These are phyloP conservation scores for Aphelocoma californica DNA, from an alignment of 2,797 vertebrate genomes.

Conservation along the genomic window DNA sequence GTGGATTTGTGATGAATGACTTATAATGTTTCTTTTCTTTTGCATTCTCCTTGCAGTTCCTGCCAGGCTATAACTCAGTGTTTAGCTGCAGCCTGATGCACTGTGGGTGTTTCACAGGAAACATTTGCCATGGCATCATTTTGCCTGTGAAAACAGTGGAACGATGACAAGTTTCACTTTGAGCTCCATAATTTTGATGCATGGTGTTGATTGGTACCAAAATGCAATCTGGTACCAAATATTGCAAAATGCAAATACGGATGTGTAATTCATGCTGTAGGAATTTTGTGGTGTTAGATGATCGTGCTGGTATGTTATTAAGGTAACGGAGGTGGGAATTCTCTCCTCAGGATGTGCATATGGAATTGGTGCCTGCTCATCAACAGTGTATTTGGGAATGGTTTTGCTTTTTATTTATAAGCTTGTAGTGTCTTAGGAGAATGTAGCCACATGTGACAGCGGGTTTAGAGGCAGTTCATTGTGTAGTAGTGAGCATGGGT, in stretches of 20 bases:
- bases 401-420: background rate
- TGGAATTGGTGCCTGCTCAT: background rate
- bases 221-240: background rate
- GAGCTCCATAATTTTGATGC: background rate
- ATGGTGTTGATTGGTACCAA: background rate
- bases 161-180: background rate
- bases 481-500: background rate
- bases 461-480: background rate
- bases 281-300: background rate
- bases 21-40: background rate
- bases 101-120: background rate
- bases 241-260: background rate
- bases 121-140: background rate
- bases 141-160: background rate
- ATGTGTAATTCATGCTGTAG: background rate
- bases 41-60: background rate
- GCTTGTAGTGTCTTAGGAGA: background rate
- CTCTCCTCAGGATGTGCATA: background rate
- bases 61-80: background rate
- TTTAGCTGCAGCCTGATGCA: background rate
- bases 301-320: background rate
- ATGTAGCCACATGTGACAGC: fast-evolving
- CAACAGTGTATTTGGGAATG: background rate
- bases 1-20: background rate
- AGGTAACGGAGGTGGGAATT: background rate